These are phyloP conservation scores for Monochamus saltuarius DNA, from an alignment of 1,140 invertebrate genomes.

Conservation along the genomic window DNA sequence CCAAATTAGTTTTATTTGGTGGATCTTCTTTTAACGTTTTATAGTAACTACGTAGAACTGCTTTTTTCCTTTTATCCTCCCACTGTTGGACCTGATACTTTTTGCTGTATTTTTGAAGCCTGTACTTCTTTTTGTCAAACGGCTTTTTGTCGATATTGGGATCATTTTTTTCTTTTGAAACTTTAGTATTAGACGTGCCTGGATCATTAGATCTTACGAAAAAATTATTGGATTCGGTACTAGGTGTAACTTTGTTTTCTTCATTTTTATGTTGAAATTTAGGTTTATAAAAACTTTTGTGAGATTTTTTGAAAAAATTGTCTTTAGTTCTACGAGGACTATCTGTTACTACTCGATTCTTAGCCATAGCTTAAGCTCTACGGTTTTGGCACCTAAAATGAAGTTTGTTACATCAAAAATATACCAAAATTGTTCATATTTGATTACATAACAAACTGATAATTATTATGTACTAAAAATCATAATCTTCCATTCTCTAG, in stretches of 20 bases:
- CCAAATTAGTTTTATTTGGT: slow-evolving; percentile 37
- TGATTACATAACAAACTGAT: no score
- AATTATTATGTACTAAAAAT: no score
- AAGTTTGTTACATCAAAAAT: no score
- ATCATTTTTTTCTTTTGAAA: neutral
- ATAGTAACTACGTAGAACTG: slow-evolving; percentile 56
- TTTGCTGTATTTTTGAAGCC: slow-evolving; percentile 66
- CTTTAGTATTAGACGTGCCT: neutral
- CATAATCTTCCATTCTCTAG: no score
- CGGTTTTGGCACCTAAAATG: no score
- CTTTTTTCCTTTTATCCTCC: slow-evolving; percentile 62
- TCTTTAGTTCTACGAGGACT: slow-evolving; percentile 12
- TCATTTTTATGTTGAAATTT: slow-evolving; percentile 12
- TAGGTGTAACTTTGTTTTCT: neutral
- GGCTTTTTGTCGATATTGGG: slow-evolving; percentile 48
- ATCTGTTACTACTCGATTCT: slow-evolving; percentile 16
- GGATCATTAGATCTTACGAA: slow-evolving; percentile 1
- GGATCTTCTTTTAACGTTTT: slow-evolving; percentile 57
- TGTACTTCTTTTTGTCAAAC: slow-evolving; percentile 66
- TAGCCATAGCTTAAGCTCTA: slow-evolving; percentile 12
- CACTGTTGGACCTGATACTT: slow-evolving; percentile 67
- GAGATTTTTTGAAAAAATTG: slow-evolving; percentile 25
- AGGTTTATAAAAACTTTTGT: slow-evolving; percentile 2
- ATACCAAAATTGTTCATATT: no score
- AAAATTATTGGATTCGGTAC: neutral